phyloP scores from a whole-genome alignment of 2,797 vertebrate species.

The Chelmon rostratus region DNA sequence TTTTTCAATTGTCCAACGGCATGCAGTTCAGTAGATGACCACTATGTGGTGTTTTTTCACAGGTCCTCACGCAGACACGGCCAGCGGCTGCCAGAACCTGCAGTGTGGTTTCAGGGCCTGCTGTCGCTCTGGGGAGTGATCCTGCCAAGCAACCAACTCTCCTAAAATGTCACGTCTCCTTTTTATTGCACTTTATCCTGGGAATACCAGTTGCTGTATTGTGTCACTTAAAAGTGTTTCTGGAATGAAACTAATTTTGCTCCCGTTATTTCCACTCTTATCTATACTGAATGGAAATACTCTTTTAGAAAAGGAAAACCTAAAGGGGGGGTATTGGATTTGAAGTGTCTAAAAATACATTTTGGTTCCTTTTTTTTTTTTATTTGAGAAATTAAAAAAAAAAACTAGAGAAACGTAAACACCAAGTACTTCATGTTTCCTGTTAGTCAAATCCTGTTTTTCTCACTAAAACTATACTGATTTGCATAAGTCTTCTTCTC shows the following conservation, averaged over 20 bases:
- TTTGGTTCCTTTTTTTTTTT: conserved; percentile 34
- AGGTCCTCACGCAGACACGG: conserved; percentile 98
- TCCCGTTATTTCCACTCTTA: conserved; percentile 55
- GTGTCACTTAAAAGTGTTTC: conserved; percentile 73
- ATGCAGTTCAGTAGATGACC: conserved; percentile 32
- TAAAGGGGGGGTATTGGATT: conserved; percentile 34
- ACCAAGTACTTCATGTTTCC: conserved; percentile 49
- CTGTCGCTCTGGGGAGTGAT: conserved; percentile 98
- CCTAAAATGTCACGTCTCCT: conserved; percentile 75
- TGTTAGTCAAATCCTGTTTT: conserved; percentile 40
- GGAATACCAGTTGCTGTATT: conserved; percentile 78
- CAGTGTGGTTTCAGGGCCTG: conserved; percentile 99
- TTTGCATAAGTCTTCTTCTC: conserved; percentile 29
- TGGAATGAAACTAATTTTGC: conserved; percentile 69
- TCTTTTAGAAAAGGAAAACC: conserved; percentile 45
- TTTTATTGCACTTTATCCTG: conserved; percentile 92
- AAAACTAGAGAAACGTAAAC: conserved; percentile 31
- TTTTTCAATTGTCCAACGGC: neutral
- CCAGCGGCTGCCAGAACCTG: conserved; percentile 99
- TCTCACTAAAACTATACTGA: conserved; percentile 25
- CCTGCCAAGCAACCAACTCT: conserved; percentile 57
- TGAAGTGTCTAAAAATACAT: conserved; percentile 59
- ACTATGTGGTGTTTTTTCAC: conserved; percentile 71
- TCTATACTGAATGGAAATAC: conserved; percentile 63
- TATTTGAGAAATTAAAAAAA: conserved; percentile 46